Evolutionary conservation across 23 tunicate genomes (phyloP), one percentile per base, ranked within the genome.

Genomic region (Corella eumyota): DNA sequence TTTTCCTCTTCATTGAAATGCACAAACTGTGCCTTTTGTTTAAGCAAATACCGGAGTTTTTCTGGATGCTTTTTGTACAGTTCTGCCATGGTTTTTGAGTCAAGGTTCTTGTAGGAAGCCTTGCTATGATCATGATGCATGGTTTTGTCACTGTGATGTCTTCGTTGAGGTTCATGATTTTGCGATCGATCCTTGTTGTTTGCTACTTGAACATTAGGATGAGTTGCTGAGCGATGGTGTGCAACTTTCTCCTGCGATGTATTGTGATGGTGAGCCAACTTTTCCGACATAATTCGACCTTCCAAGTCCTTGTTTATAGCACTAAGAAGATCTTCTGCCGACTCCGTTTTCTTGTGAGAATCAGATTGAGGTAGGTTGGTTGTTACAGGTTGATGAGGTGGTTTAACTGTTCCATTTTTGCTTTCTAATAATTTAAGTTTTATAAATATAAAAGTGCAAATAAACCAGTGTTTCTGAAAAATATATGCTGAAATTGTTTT

Each of bases 41-140:
- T 73, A 21, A 83, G 69, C 24, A 62, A 58, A 37, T 60, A 52
- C 4, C 46, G 44, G 59, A 83, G 64, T 38, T 66, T 69, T 15
- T 83, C 81, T 0, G 92, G 92, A 34, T 83, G 37, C 54, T 73
- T 73, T 30, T 74, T 60, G 38, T 83, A 74, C 64, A 67, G 48
- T 25, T 80, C 79, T 13, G 36, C n/a, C 44, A 72, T 32, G n/a
- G 54, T 46, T 49, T 72, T 66, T 25, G 31, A 58, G 29, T 75
- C 71, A 7, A 48, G 62, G 40, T 29, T 20, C 50, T 54, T 54
- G 19, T 19, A 30, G 2, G 61, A 49, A 23, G 55, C 55, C 6
- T 45, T 36, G 13, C 25, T 19, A 37, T 35, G 50, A 15, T 3
- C 58, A 25, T 58, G 63, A 20, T 34, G 44, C 25, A 25, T 34